Evolutionary conservation across 2,888 invertebrate species (phyloP).

Genomic region (Prionchulus punctatus): DNA sequence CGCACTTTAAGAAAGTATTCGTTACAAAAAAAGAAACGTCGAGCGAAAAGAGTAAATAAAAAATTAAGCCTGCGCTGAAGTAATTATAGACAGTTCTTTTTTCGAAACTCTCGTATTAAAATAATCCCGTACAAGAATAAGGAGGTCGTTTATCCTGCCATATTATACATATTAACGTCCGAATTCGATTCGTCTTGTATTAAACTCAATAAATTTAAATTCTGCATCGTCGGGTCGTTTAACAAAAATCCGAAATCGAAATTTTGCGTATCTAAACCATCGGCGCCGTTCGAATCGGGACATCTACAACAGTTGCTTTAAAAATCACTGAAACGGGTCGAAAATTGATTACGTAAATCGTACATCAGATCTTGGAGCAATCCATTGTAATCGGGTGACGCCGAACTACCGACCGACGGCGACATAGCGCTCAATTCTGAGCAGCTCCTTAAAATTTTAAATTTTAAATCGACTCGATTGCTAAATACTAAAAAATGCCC

Average conservation of each 20-base stretch:
- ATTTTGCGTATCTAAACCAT: background rate
- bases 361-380: background rate
- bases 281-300: too few species aligned
- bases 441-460: constrained; percentile 2
- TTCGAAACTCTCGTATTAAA: too few species aligned
- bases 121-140: too few species aligned
- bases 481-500: too few species aligned
- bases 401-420: background rate
- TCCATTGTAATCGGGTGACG: background rate
- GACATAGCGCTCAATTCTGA: background rate
- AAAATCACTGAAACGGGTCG: background rate
- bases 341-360: too few species aligned
- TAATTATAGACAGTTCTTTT: too few species aligned
- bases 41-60: too few species aligned
- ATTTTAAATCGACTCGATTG: background rate
- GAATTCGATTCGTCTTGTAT: background rate
- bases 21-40: too few species aligned
- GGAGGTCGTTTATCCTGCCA: too few species aligned
- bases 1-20: too few species aligned
- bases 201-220: background rate
- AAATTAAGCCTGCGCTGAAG: too few species aligned
- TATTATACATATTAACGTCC: background rate
- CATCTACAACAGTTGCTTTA: background rate
- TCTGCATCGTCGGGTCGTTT: background rate
- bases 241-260: background rate